phyloP scores from a whole-genome alignment of 2,888 invertebrate genomes.

The Parnassius orleans region DNA sequence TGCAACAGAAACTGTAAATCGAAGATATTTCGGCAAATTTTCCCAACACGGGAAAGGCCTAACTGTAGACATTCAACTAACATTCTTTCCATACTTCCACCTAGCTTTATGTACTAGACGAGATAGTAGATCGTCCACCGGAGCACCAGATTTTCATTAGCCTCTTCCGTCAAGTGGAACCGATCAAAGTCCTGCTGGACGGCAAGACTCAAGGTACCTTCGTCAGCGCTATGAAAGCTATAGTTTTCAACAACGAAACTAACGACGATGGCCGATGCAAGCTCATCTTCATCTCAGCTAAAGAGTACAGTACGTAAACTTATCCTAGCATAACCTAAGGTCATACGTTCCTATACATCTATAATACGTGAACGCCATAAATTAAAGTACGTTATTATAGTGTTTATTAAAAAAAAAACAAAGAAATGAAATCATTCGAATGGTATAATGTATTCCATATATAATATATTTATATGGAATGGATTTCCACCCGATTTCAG shows the following conservation, averaged over 20 bases:
- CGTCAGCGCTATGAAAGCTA: conserved; percentile 63
- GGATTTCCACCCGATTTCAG: too few species aligned
- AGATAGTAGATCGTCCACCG: conserved; percentile 83
- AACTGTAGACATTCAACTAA: too few species aligned
- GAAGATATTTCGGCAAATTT: too few species aligned
- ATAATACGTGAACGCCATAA: too few species aligned
- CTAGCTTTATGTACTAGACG: conserved; percentile 84
- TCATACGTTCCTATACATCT: too few species aligned
- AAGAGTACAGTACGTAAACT: conserved; percentile 79
- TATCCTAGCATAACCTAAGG: not conserved
- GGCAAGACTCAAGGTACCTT: conserved; percentile 78
- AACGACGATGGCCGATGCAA: conserved; percentile 64
- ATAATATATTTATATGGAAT: too few species aligned
- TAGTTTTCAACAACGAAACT: conserved; percentile 56
- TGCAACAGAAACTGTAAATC: too few species aligned
- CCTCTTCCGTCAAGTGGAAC: conserved; percentile 82
- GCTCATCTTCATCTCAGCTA: conserved; percentile 78
- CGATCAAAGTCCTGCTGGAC: conserved; percentile 77
- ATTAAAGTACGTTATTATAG: too few species aligned
- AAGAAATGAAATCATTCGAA: too few species aligned
- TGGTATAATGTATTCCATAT: too few species aligned
- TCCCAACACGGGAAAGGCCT: too few species aligned
- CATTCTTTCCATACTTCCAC: not conserved
- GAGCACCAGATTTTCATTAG: conserved; percentile 81
- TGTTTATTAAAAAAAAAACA: too few species aligned